phyloP scores from a whole-genome alignment of 2,888 invertebrate genomes.

The Eremobia ochroleuca region DNA sequence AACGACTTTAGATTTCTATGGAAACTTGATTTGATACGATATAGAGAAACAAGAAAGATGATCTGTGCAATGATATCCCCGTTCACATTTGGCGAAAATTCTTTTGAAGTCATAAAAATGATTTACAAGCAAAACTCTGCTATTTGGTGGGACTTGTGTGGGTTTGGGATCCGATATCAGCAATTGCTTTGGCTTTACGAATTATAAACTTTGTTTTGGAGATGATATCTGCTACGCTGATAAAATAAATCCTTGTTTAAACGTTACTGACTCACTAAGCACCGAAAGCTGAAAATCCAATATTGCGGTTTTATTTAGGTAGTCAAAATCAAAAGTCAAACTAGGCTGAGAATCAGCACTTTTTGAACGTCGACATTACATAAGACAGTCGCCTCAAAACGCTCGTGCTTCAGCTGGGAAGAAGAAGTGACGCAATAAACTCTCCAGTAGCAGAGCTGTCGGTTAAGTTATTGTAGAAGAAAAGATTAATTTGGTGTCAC shows the following conservation, averaged over 20 bases:
- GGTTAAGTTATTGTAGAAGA: no score
- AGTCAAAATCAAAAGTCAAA: neutral
- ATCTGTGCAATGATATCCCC: conserved; percentile 4
- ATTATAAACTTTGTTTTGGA: conserved; percentile 21
- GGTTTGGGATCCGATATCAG: conserved; percentile 8
- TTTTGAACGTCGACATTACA: neutral
- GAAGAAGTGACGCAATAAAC: neutral
- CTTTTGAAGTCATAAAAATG: conserved; percentile 23
- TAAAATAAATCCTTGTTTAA: conserved; percentile 7
- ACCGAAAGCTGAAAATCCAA: neutral
- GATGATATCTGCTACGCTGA: neutral
- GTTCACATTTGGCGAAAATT: conserved; percentile 21
- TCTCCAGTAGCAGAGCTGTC: neutral
- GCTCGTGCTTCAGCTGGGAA: neutral
- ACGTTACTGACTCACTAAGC: neutral
- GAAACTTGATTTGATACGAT: conserved; percentile 18
- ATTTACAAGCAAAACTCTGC: conserved; percentile 17
- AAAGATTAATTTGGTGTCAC: neutral
- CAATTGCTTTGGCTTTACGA: conserved; percentile 9
- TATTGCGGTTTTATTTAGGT: neutral
- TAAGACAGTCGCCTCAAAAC: neutral
- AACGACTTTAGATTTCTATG: conserved; percentile 33
- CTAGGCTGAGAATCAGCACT: neutral
- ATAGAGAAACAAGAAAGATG: conserved; percentile 5
- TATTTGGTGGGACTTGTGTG: conserved; percentile 22